phyloP scores from a whole-genome alignment of 2,113 vertebrate species.

The Pygoscelis antarcticus region DNA sequence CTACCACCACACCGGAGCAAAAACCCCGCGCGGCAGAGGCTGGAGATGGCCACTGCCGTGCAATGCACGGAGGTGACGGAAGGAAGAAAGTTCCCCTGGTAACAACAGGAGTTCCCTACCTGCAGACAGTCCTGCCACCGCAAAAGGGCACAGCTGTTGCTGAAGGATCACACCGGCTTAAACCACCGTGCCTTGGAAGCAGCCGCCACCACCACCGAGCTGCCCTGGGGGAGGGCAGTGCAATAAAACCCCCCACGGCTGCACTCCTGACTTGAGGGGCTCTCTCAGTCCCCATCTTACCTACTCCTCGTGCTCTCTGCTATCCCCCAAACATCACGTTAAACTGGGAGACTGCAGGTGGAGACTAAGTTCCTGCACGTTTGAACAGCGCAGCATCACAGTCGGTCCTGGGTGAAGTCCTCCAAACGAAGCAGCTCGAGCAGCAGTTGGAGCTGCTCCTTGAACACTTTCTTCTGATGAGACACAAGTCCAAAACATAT shows the following conservation, averaged over 20 bases:
- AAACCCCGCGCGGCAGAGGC: not conserved
- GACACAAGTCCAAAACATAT: not conserved
- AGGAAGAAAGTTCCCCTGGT: not conserved
- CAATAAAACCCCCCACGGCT: not conserved
- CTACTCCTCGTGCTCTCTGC: not conserved
- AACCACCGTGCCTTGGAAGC: not conserved
- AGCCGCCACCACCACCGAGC: not conserved
- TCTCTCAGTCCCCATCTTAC: not conserved
- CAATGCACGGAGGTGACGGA: rapidly evolving
- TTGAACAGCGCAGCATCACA: not conserved
- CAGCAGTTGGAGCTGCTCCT: not conserved
- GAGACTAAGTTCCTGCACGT: rapidly evolving
- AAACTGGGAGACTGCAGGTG: not conserved
- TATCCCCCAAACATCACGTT: not conserved
- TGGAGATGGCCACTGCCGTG: too few relatives aligned
- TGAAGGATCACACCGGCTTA: not conserved
- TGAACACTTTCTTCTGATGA: not conserved
- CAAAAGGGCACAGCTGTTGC: not conserved
- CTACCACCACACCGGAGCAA: not conserved
- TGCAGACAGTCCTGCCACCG: not conserved
- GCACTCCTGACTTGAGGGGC: not conserved
- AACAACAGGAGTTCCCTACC: not conserved
- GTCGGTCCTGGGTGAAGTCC: rapidly evolving
- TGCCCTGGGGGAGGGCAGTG: not conserved
- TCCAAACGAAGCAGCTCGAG: not conserved